Conservation (phyloP, 2,888 invertebrate genomes). For the Eupithecia pulchellata region DNA sequence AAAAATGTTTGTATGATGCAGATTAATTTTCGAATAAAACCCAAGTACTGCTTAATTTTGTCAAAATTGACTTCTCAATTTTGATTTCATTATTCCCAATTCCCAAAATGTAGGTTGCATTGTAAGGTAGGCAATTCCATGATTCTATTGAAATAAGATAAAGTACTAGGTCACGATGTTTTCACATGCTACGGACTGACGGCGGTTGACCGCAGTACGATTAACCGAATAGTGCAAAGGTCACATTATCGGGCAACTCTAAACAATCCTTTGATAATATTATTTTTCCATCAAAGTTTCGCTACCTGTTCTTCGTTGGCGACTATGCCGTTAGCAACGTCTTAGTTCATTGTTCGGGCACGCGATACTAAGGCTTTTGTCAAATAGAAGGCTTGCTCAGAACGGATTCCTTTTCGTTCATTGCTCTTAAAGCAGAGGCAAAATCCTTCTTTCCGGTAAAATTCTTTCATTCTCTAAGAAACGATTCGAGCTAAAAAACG, state of each 20-base stretch:
- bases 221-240: no score
- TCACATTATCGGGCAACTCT: neutral
- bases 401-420: neutral
- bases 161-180: no score
- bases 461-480: neutral
- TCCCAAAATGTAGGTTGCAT: no score
- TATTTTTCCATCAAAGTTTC: neutral
- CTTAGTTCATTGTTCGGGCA: neutral
- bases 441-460: no score
- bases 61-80: no score
- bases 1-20: neutral
- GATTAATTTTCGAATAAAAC: neutral
- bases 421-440: neutral
- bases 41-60: neutral
- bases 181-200: no score
- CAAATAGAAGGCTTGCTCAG: neutral
- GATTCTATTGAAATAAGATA: no score
- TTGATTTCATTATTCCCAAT: no score
- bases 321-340: neutral
- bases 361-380: neutral
- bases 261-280: slow-evolving; percentile 2
- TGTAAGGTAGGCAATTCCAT: no score
- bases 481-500: neutral
- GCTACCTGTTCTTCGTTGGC: neutral
- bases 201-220: no score